Conservation (phyloP, 2,797 vertebrate species). For the Brachyalestes nurse region DNA sequence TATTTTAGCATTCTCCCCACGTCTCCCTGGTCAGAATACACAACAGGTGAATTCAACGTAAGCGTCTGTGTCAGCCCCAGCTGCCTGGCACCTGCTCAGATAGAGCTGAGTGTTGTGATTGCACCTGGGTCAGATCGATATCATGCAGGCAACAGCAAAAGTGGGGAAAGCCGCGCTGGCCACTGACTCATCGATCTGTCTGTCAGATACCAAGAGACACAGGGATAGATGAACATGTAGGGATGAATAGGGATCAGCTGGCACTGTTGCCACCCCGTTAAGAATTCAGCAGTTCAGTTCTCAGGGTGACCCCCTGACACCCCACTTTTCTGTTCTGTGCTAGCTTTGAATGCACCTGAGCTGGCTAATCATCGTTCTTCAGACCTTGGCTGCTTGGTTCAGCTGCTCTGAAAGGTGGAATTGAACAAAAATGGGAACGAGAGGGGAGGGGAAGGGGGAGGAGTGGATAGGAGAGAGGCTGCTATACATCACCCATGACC, state of each 20-base stretch:
- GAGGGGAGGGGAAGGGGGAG: not conserved
- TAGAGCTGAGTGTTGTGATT: conserved; percentile 43
- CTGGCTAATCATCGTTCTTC: not conserved
- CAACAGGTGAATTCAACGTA: conserved; percentile 26
- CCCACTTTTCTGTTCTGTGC: not conserved
- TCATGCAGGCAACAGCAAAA: conserved; percentile 33
- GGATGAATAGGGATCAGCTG: not conserved
- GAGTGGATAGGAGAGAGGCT: not conserved
- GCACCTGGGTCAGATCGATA: conserved; percentile 45
- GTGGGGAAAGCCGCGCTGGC: conserved; percentile 10
- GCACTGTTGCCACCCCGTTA: conserved; percentile 3
- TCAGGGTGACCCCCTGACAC: not conserved
- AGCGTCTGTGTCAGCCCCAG: conserved; percentile 12
- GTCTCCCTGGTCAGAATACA: conserved; percentile 1
- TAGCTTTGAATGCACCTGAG: not conserved
- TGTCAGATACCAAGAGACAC: conserved; percentile 6
- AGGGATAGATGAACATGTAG: not conserved
- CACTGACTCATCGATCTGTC: conserved; percentile 41
- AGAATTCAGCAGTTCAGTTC: not conserved
- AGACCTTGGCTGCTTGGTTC: not conserved
- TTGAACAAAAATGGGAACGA: not conserved
- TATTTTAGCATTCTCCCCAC: conserved; percentile 5
- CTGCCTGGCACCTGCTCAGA: conserved; percentile 39
- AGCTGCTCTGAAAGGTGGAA: not conserved
- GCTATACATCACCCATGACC: no score